Evolutionary conservation across 2,888 invertebrate species (phyloP).

Genomic region (Troides helena): DNA sequence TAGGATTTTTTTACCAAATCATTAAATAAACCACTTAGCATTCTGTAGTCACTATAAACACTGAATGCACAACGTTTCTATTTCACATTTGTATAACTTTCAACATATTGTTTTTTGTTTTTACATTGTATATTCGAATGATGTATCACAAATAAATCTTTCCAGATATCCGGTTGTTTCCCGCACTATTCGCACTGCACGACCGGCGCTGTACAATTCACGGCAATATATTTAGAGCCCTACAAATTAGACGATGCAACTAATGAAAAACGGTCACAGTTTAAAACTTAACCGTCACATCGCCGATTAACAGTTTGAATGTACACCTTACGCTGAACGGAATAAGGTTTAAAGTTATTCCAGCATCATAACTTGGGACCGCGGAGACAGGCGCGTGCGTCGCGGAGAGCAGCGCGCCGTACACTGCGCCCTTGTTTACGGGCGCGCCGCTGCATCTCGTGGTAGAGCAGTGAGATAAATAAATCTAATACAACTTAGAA

Average conservation of each 20-base stretch:
- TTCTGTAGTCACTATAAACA: too few species aligned
- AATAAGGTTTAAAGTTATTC: background rate
- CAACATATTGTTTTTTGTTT: too few species aligned
- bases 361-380: slow-evolving; percentile 33
- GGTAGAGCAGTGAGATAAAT: background rate
- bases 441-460: slow-evolving; percentile 15
- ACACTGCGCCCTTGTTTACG: slow-evolving; percentile 49
- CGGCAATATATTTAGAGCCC: slow-evolving; percentile 35
- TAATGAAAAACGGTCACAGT: slow-evolving; percentile 41
- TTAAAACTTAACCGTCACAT: slow-evolving; percentile 32
- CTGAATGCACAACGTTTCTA: too few species aligned
- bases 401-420: slow-evolving; percentile 37
- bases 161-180: slow-evolving; percentile 5
- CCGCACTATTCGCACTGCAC: slow-evolving; percentile 23
- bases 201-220: slow-evolving; percentile 28
- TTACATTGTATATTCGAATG: too few species aligned
- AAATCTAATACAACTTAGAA: too few species aligned
- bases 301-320: slow-evolving; percentile 1
- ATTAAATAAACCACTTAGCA: too few species aligned
- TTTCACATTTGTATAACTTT: too few species aligned
- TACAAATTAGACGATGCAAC: slow-evolving; percentile 33
- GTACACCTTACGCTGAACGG: background rate
- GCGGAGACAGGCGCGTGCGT: slow-evolving; percentile 41
- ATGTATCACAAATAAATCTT: background rate
- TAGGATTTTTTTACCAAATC: too few species aligned